A percentile compares a stretch with the other conserved stretches of the same genome.
Evolutionary conservation across 2,113 vertebrate species (phyloP).

Genomic region (Austrofundulus limnaeus): DNA sequence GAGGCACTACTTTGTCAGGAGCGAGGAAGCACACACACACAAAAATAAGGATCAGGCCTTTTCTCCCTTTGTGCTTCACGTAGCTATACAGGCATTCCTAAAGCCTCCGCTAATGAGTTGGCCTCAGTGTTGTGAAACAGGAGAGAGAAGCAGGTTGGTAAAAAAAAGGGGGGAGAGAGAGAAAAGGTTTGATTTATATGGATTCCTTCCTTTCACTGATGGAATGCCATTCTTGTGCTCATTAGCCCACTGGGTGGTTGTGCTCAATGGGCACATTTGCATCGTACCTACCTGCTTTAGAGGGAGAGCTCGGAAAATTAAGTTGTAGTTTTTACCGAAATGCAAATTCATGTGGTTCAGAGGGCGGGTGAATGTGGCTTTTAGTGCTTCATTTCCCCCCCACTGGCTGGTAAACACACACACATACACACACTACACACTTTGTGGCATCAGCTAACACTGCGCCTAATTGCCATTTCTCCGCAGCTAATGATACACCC

Average conservation of each 20-base stretch:
- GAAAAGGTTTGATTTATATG: slow-evolving; percentile 71
- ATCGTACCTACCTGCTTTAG: slow-evolving; percentile 21
- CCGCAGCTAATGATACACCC: slow-evolving; percentile 69
- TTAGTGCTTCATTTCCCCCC: neutral
- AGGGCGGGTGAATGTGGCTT: neutral
- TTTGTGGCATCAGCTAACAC: slow-evolving; percentile 44
- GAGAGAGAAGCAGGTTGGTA: slow-evolving; percentile 58
- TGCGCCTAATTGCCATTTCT: slow-evolving; percentile 60
- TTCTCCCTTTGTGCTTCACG: slow-evolving; percentile 69
- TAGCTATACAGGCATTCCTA: slow-evolving; percentile 66
- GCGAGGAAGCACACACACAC: slow-evolving; percentile 49
- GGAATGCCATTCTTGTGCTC: slow-evolving; percentile 52
- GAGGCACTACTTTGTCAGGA: slow-evolving; percentile 70
- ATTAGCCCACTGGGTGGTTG: slow-evolving; percentile 45
- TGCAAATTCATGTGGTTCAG: slow-evolving; percentile 18
- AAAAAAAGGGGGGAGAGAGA: slow-evolving; percentile 34
- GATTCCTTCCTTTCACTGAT: slow-evolving; percentile 49
- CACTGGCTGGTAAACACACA: slow-evolving; percentile 26
- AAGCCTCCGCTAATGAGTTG: slow-evolving; percentile 70
- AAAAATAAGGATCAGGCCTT: slow-evolving; percentile 65
- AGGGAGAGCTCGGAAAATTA: slow-evolving; percentile 23
- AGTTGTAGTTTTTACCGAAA: slow-evolving; percentile 34
- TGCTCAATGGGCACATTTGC: slow-evolving; percentile 21
- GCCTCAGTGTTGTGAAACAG: slow-evolving; percentile 39
- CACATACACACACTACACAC: slow-evolving; percentile 3